Evolutionary conservation across 2,888 invertebrate genomes (phyloP), one percentile per base, ranked within the genome.

Genomic region (Melipona beecheii): DNA sequence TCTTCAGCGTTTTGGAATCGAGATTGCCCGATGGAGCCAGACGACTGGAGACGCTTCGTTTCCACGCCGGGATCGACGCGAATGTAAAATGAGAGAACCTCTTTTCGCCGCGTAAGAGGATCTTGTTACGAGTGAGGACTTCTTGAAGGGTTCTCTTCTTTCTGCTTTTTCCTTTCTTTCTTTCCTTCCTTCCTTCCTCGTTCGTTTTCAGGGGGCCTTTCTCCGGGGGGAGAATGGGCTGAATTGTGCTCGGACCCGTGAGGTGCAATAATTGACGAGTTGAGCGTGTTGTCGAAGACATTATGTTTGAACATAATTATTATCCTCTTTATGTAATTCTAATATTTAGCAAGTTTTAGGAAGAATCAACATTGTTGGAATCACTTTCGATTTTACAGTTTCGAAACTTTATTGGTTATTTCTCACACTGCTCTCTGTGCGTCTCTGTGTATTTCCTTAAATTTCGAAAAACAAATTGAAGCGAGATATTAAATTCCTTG

Each of bases 91-190:
- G 24, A 36, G 64, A 64, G 68, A 73, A 52, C 49, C 75, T 60
- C 56, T 58, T 68, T 49, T n/a, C 24, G 75, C 19, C 11, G 49
- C 11, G n/a, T 31, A 58, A 58, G 66, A 75, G 66, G 75, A 75
- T 75, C 75, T 66, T 66, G 75, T 75, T 74, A 74, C 73, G 58
- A 71, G 11, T 36, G 56, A 70, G 71, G 43, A 71, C 56, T 4
- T 6, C 19, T 62, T 54, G 49, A 50, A 64, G 13, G 54, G 64
- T 31, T 56, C 27, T 21, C 11, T 31, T 64, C 64, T 21, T 31
- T 19, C 62, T 31, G 11, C 27, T 17, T 62, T 62, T 19, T 19
- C 11, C 24, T 64, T 11, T 6, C 36, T 36, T 24, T 17, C 24
- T 15, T 58, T 58, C 5, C 5, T 36, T 36, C 19, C 5, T n/a